Base-by-base conservation (phyloP, 1,140 invertebrate genomes). In the Drosophila arawakana region DNA sequence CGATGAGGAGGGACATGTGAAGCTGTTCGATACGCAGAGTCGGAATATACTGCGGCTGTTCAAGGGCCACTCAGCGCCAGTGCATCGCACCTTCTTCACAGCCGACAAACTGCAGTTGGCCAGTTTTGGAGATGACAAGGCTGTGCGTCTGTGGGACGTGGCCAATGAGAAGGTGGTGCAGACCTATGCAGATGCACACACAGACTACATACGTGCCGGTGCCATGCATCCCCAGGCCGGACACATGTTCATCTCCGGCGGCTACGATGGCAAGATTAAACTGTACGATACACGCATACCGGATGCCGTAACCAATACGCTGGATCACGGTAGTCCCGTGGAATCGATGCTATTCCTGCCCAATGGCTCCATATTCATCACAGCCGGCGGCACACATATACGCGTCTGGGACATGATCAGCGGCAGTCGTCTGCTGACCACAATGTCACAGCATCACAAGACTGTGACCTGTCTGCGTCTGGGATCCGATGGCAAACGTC, bases 121-220 rank as follows among this genome's bases (percentile, higher is more conserved):
- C 6, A 98, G 98, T 83, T 98, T 97, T 92, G 97, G 97, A 7
- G 98, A 99, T 93, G 98, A 99, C 92, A 98, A 98, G 93, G 94
- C 95, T n/a, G 95, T 97, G 7, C 94, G 94, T 72, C 75, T 98
- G 8, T 99, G 98, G 97, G 98, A 99, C 90, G 96, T 99, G 86
- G 94, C 96, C 5, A 96, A 94, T 80, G 97, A 98, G 92, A 95
- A 95, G 76, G 93, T 94, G 94, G 79, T 95, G 86, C 78, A 93
- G 37, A 94, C 93, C 15, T 98, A 96, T 90, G 94, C 95, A 67
- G 94, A 95, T 75, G 49, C 60, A 7, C 97, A 98, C 92, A 94
- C 91, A 35, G 97, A 98, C 93, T 98, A 98, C 92, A 94, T 97
- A 7, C 94, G 97, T 88, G 95, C 96, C 47, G 97, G 97, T 35